Evolutionary conservation across 2,888 invertebrate species (phyloP), one percentile per base, ranked within the genome.

Genomic region (Phlogophora meticulosa): DNA sequence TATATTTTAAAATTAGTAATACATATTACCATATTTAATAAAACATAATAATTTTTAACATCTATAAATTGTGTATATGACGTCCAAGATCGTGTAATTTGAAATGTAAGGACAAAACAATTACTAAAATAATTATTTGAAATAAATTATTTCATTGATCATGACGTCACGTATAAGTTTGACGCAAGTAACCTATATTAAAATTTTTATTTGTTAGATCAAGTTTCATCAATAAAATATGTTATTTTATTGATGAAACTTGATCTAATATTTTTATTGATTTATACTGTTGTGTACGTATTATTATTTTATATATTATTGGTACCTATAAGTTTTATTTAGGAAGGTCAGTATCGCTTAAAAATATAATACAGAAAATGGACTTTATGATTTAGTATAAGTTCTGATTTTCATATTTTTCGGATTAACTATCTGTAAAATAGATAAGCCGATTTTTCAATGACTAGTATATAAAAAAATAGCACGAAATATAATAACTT

Each of bases 201-300:
- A 38, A 38, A 62, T 32, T 32, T n/a, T n/a, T n/a, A 13, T 43
- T 11, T 34, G 11, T 15, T 36, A n/a, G 2, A 69, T 36, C 13
- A 9, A 40, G 61, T 60, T 67, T 43, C 22, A 32, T 72, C 11
- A 72, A 38, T 68, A 42, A 32, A 72, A 22, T 60, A 43, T 36
- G 22, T 55, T 5, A 2, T 13, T 56, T 38, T 34, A 5, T 28
- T 2, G 11, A 2, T 4, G 9, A 11, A n/a, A 15, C 2, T 11
- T n/a, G 1, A 11, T 5, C 7, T 17, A 20, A 58, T 15, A 24
- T 15, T 38, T 57, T 4, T 22, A 22, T 15, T 24, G 10, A n/a
- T 24, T 56, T 1, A 1, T 20, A 4, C 32, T 45, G 5, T n/a
- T n/a, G n/a, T n/a, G n/a, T n/a, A n/a, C n/a, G n/a, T n/a, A 58